Conservation (phyloP, 2,888 invertebrate species). For the Dexiosoma caninum region DNA sequence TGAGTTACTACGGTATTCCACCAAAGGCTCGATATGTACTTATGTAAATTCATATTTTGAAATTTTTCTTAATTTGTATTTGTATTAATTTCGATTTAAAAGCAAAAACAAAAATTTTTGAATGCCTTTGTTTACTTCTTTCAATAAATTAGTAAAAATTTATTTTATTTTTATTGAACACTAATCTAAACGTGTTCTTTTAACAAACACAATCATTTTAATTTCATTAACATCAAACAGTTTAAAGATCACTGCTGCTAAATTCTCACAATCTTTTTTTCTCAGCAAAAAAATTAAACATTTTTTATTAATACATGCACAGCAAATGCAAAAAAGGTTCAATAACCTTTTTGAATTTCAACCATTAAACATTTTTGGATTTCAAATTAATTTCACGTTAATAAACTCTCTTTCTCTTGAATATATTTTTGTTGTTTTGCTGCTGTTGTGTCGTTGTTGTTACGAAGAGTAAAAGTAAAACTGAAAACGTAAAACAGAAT, state of each 20-base stretch:
- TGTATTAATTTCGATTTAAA: too few relatives aligned
- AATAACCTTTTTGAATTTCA: conserved; percentile 37
- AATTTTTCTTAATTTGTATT: too few relatives aligned
- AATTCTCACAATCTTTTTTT: conserved; percentile 9
- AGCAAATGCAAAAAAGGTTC: conserved; percentile 43
- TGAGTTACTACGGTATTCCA: too few relatives aligned
- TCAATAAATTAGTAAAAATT: neutral
- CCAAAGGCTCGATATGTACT: too few relatives aligned
- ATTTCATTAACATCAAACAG: conserved; percentile 10
- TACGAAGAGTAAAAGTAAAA: conserved; percentile 51
- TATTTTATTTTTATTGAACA: neutral
- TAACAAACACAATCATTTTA: neutral
- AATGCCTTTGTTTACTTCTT: neutral
- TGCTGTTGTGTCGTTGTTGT: conserved; percentile 38
- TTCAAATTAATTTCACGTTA: conserved; percentile 30
- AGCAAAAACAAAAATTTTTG: too few relatives aligned
- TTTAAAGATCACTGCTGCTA: conserved; percentile 13
- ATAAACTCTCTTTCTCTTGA: conserved; percentile 40
- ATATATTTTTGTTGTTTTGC: conserved; percentile 25
- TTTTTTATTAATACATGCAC: conserved; percentile 28
- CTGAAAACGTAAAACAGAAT: neutral
- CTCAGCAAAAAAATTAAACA: neutral
- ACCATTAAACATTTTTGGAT: conserved; percentile 41
- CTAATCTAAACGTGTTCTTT: neutral
- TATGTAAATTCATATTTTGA: too few relatives aligned